phyloP scores from a whole-genome alignment of 1,140 invertebrate species.

The Euwallacea fornicatus region DNA sequence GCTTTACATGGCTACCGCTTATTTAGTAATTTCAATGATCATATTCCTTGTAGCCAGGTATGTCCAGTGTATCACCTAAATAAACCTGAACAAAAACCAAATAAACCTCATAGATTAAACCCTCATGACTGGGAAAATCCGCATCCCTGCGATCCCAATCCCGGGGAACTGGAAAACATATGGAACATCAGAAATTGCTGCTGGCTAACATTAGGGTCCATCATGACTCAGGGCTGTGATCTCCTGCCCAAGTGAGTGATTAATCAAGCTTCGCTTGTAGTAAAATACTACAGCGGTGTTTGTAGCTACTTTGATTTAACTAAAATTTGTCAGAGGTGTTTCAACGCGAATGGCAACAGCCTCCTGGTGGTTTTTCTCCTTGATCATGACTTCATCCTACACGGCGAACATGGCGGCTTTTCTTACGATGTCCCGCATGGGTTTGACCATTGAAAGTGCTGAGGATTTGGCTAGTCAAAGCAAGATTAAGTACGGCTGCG shows the following conservation, averaged over 20 bases:
- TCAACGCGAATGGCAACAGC: constrained; percentile 77
- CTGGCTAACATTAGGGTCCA: constrained; percentile 78
- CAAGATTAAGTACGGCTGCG: constrained; percentile 84
- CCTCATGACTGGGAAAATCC: constrained; percentile 88
- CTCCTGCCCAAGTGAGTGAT: constrained; percentile 72
- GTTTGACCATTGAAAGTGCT: constrained; percentile 80
- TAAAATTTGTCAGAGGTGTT: constrained; percentile 59
- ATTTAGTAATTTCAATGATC: constrained; percentile 80
- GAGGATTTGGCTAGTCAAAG: constrained; percentile 88
- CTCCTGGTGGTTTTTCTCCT: constrained; percentile 95
- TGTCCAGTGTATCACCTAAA: constrained; percentile 27
- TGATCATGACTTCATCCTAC: constrained; percentile 96
- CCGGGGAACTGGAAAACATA: constrained; percentile 76
- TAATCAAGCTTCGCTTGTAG: not conserved
- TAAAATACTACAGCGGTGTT: too few relatives aligned
- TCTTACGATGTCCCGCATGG: constrained; percentile 83
- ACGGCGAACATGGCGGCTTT: constrained; percentile 96
- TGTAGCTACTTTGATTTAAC: too few relatives aligned
- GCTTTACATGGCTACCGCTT: constrained; percentile 89
- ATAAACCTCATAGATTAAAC: constrained; percentile 62
- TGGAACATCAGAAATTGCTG: constrained; percentile 75
- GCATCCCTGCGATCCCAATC: constrained; percentile 79
- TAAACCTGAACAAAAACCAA: not conserved
- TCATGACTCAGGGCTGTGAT: constrained; percentile 80
- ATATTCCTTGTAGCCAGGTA: constrained; percentile 84